A percentile compares a stretch with the other conserved stretches of the same genome.
phyloP scores from a whole-genome alignment of 2,888 invertebrate genomes.

The Meganola albula region DNA sequence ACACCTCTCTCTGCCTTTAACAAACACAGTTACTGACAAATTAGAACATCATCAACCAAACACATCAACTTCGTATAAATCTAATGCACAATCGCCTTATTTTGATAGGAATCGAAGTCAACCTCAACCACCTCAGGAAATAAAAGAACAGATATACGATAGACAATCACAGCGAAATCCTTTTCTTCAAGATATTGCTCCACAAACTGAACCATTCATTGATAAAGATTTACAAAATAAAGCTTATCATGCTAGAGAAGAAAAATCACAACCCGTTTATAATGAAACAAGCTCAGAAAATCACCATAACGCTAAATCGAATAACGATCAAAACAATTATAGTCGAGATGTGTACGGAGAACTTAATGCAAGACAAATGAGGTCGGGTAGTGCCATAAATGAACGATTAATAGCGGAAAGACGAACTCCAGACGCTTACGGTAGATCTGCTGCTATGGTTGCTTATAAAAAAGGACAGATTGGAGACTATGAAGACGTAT shows the following conservation, averaged over 20 bases:
- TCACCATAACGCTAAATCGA: slow-evolving; percentile 34
- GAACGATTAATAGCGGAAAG: slow-evolving; percentile 78
- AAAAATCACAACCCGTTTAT: slow-evolving; percentile 33
- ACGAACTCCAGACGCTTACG: slow-evolving; percentile 90
- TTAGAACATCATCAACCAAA: slow-evolving; percentile 56
- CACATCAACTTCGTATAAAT: slow-evolving; percentile 55
- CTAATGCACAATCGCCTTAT: slow-evolving; percentile 72
- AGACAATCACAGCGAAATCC: slow-evolving; percentile 58
- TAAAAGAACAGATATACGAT: slow-evolving; percentile 53
- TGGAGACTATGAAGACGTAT: slow-evolving; percentile 89
- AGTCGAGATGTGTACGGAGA: slow-evolving; percentile 61
- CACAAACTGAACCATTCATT: slow-evolving; percentile 38
- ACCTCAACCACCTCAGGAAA: slow-evolving; percentile 40
- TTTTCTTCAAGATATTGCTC: slow-evolving; percentile 53
- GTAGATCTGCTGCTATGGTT: slow-evolving; percentile 77
- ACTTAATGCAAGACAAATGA: slow-evolving; percentile 41
- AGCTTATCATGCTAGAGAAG: slow-evolving; percentile 35
- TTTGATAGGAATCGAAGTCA: slow-evolving; percentile 66
- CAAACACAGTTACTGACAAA: slow-evolving; percentile 60
- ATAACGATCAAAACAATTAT: slow-evolving; percentile 40
- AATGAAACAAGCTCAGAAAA: slow-evolving; percentile 44
- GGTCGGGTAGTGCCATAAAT: slow-evolving; percentile 44
- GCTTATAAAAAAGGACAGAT: slow-evolving; percentile 59
- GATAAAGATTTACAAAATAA: slow-evolving; percentile 37
- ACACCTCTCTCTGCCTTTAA: slow-evolving; percentile 65